phyloP scores from a whole-genome alignment of 2,113 vertebrate species.

The Alosa alosa region DNA sequence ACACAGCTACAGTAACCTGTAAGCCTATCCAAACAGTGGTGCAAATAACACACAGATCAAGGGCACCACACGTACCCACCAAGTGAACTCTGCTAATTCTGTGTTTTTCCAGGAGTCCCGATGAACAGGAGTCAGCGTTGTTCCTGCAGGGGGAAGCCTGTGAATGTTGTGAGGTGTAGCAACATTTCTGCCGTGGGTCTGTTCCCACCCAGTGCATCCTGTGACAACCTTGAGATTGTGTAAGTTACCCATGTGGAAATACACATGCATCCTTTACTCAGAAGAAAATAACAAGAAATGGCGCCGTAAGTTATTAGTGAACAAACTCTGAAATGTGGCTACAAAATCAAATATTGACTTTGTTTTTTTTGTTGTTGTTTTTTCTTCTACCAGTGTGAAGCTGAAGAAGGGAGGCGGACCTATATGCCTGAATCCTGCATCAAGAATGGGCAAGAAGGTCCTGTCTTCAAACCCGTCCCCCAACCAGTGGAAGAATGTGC shows the following conservation, averaged over 20 bases:
- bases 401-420: background rate
- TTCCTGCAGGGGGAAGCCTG: background rate
- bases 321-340: background rate
- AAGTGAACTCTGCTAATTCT: background rate
- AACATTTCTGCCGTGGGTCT: slow-evolving; percentile 14
- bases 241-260: slow-evolving; percentile 19
- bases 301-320: too few species aligned
- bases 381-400: slow-evolving; percentile 22
- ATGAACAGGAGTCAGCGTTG: background rate
- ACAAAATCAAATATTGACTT: background rate
- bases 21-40: too few species aligned
- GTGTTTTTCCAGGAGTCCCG: background rate
- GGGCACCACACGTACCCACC: too few species aligned
- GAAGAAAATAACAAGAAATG: background rate
- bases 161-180: background rate
- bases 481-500: background rate
- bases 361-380: background rate
- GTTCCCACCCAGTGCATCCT: slow-evolving; percentile 23
- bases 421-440: slow-evolving; percentile 30
- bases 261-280: background rate
- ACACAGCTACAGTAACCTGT: too few species aligned
- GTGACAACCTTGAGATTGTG: slow-evolving; percentile 27
- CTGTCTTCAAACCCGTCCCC: background rate
- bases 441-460: background rate
- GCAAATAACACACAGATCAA: too few species aligned